Percentiles rank a stretch among this genome's conserved stretches.
Evolutionary conservation across 92 coral and sea anemone species (phyloP).

Genomic region (Epizoanthus rinbou): DNA sequence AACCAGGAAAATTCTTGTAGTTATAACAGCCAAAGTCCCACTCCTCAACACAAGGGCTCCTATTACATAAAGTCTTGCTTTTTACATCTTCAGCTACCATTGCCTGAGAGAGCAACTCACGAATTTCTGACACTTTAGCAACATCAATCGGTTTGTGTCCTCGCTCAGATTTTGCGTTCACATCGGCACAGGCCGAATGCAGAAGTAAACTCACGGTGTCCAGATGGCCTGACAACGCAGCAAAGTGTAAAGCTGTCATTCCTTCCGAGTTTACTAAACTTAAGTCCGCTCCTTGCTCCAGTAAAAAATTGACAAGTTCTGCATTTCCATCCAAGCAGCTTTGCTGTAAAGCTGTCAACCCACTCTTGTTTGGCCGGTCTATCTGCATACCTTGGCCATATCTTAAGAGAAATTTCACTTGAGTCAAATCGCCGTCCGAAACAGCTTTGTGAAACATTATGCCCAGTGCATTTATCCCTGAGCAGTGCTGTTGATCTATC

Average conservation of each 20-base stretch:
- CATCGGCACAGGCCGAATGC: conserved; percentile 92
- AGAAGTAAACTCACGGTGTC: conserved; percentile 85
- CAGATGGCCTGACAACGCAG: conserved; percentile 78
- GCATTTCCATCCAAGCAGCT: conserved; percentile 82
- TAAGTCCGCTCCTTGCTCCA: conserved; percentile 93
- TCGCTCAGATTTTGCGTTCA: conserved; percentile 72
- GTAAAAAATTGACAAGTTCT: conserved; percentile 81
- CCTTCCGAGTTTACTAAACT: conserved; percentile 76
- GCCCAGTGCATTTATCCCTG: background rate
- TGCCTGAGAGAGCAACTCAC: conserved; percentile 81
- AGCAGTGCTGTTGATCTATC: background rate
- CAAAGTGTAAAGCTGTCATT: conserved; percentile 89
- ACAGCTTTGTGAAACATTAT: conserved; percentile 95
- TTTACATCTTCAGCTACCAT: conserved; percentile 86
- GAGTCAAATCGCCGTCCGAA: conserved; percentile 91
- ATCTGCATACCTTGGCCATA: conserved; percentile 90
- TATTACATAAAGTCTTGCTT: conserved; percentile 53
- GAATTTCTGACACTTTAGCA: conserved; percentile 73
- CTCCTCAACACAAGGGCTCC: conserved; percentile 48
- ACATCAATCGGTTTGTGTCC: conserved; percentile 87
- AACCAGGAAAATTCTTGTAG: conserved; percentile 84
- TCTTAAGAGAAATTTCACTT: conserved; percentile 87
- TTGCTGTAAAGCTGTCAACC: conserved; percentile 91
- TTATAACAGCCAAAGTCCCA: conserved; percentile 59
- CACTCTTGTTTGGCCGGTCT: conserved; percentile 80